Evolutionary conservation across 2,113 vertebrate genomes (phyloP).

Genomic region (Capra hircus): DNA sequence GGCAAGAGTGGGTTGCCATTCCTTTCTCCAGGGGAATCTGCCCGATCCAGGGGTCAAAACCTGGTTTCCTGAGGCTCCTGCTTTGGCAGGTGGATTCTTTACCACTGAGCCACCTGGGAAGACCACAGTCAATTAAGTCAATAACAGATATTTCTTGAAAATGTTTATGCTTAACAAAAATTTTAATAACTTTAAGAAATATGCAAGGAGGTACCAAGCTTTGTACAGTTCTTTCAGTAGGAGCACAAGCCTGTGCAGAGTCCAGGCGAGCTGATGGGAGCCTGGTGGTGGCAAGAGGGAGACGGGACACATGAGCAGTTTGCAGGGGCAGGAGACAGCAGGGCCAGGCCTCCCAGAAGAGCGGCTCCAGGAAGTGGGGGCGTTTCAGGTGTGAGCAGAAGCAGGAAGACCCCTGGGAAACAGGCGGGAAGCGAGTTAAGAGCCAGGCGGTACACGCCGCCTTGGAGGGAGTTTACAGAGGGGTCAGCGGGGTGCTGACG

Average conservation of each 20-base stretch:
- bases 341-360: background rate
- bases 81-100: background rate
- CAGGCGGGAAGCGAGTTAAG: background rate
- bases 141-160: background rate
- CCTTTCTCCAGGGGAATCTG: background rate
- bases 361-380: background rate
- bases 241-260: background rate
- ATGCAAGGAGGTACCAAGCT: background rate
- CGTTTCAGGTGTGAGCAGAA: too few relatives aligned
- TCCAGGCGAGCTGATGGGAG: rapidly evolving
- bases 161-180: background rate
- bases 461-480: background rate
- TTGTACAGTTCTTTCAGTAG: background rate
- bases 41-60: background rate
- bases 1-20: background rate
- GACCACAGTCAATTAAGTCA: background rate
- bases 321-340: background rate
- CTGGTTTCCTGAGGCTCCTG: background rate
- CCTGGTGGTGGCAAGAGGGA: rapidly evolving
- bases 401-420: background rate
- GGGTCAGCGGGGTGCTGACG: background rate
- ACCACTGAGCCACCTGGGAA: background rate
- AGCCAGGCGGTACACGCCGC: background rate
- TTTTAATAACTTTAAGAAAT: background rate
- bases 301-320: rapidly evolving